phyloP scores from a whole-genome alignment of 2,797 vertebrate genomes.

The Melanotaenia trifasciata region DNA sequence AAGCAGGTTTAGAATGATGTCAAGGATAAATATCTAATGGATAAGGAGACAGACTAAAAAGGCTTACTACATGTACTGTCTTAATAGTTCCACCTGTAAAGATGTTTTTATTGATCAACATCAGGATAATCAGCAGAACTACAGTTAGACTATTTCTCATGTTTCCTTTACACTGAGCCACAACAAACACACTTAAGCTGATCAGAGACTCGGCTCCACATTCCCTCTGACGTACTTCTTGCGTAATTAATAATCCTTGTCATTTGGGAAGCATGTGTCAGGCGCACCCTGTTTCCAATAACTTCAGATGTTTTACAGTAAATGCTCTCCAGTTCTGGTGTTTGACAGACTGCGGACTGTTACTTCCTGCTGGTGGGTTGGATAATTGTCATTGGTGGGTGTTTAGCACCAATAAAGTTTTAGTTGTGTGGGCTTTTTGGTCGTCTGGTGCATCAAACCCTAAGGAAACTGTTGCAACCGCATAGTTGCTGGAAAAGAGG shows the following conservation, averaged over 20 bases:
- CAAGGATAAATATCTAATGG: not conserved
- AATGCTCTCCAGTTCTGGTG: conserved; percentile 70
- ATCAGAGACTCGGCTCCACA: conserved; percentile 38
- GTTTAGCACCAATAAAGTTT: conserved; percentile 76
- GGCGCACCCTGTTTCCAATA: conserved; percentile 52
- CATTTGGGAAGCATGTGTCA: conserved; percentile 74
- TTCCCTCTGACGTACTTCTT: conserved; percentile 62
- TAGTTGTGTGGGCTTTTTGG: conserved; percentile 71
- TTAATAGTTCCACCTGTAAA: conserved; percentile 14
- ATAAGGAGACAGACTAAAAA: not conserved
- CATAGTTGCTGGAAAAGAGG: conserved; percentile 61
- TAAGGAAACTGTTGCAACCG: conserved; percentile 62
- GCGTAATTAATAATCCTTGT: conserved; percentile 64
- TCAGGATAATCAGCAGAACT: conserved; percentile 13
- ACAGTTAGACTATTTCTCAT: conserved; percentile 37
- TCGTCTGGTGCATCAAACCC: conserved; percentile 61
- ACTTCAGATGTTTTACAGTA: conserved; percentile 63
- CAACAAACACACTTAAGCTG: conserved; percentile 52
- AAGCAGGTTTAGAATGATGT: not conserved
- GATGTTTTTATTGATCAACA: conserved; percentile 43
- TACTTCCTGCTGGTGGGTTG: conserved; percentile 74
- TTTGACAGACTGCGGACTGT: conserved; percentile 60
- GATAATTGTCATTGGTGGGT: conserved; percentile 76
- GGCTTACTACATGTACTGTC: not conserved
- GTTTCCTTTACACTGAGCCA: conserved; percentile 61